A percentile compares a stretch with the other conserved stretches of the same genome.
Evolutionary conservation across 2,797 vertebrate genomes (phyloP).

Genomic region (Hylomyscus alleni): DNA sequence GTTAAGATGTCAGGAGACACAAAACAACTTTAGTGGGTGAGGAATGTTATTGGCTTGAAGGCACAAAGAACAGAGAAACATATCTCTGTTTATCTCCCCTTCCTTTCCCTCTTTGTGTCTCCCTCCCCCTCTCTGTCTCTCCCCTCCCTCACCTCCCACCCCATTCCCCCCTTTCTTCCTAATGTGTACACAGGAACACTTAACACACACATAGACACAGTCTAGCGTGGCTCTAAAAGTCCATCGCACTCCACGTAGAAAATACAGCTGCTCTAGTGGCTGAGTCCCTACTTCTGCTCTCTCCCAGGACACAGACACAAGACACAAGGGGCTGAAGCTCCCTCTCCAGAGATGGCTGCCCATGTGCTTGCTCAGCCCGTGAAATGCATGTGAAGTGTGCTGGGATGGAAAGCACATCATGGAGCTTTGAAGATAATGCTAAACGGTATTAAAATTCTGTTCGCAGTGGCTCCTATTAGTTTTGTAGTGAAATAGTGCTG

Average conservation of each 20-base stretch:
- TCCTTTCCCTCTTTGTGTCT: too few species aligned
- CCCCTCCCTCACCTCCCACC: not conserved
- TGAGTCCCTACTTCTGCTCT: rapidly evolving
- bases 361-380: rapidly evolving
- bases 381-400: rapidly evolving
- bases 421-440: not conserved
- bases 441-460: not conserved
- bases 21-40: not conserved
- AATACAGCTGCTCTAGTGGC: rapidly evolving
- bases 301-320: not conserved
- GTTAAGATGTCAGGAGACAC: not conserved
- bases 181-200: not conserved
- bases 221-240: not conserved
- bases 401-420: rapidly evolving
- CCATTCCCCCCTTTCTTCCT: too few species aligned
- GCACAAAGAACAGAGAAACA: not conserved
- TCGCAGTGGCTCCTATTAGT: not conserved
- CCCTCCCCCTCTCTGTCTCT: not conserved
- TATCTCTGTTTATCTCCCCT: not conserved
- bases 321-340: not conserved
- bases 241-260: rapidly evolving
- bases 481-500: not conserved
- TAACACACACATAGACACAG: not conserved
- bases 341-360: too few species aligned
- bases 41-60: not conserved